Evolutionary conservation across 2,888 invertebrate genomes (phyloP), one percentile per base, ranked within the genome.

Genomic region (Synanthedon andrenaeformis): DNA sequence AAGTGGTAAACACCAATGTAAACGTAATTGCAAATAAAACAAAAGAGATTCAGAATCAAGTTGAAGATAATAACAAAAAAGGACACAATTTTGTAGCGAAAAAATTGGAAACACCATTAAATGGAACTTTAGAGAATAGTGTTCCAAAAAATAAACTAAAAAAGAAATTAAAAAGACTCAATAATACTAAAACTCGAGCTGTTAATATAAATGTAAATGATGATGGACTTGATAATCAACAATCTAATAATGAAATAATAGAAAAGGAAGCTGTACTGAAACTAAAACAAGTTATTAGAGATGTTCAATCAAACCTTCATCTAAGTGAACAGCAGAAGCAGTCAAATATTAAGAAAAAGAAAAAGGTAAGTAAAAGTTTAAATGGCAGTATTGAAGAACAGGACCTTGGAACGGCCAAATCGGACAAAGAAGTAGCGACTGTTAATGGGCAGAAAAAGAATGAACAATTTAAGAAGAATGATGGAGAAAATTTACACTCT

Each of bases 391-490:
- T 60, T 12, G 64, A 71, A 54, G 56, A 63, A 35, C 56, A 61
- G 41, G 63, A 63, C 52, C 55, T 67, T 49, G 70, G 76, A 42
- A 61, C 65, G 12, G 77, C 77, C 52, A 70, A 72, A 56, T 62
- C 70, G 54, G 77, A 81, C 56, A 77, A 76, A 63, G 55, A 73
- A 12, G 57, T 80, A 54, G 58, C 77, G 11, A 70, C 76, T 55
- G 75, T 67, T 48, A 79, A 75, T 55, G 80, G 77, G 55, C 76
- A 74, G 55, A 78, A 76, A 61, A 59, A 78, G 4, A 70, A 74
- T 60, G 72, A 76, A 42, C 63, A 63, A 3, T 62, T 72, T 13
- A 62, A 66, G 51, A 69, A 68, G 52, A 72, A 78, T 55, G 72
- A 75, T 51, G 56, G 60, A 52, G 73, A 79, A 61, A 65, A 35